Evolutionary conservation across 2,888 invertebrate species (phyloP), one percentile per base, ranked within the genome.

Genomic region (Helleia helle): DNA sequence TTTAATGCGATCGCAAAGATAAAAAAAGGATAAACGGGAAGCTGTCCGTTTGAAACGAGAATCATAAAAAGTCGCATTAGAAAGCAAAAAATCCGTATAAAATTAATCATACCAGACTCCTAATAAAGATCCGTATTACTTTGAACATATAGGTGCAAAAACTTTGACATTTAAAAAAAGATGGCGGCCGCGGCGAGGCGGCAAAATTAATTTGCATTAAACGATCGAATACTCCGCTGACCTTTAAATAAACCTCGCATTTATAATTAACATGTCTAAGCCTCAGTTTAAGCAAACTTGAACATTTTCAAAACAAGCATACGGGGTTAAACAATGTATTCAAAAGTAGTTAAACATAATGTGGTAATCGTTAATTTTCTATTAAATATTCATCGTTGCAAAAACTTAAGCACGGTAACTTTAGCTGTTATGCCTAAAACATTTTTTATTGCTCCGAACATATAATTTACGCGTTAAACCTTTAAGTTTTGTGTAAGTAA

Each of bases 231-330:
- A 28, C 17, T 31, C 27, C n/a, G 39, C 38, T 41, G 45, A 47
- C 44, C 44, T 47, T 47, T 47, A 36, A 45, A 31, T 40, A 31
- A 40, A 31, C 30, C 26, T 13, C 4, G 40, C 40, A 26, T 40
- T 40, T 40, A 37, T 31, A 34, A 34, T 30, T 31, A 24, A 39
- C 24, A 30, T 24, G 34, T 39, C 22, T 13, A 38, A 29, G 28
- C 22, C 15, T 22, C 24, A 12, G 22, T 39, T 39, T 24, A 29
- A 30, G 39, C 25, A 30, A 31, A 30, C 25, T 39, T 25, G 22
- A 9, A 30, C 9, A 34, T 22, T 34, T 34, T 22, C 34, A 34
- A 34, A 34, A 22, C 34, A 34, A 34, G 11, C 25, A 25, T 25
- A 8, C 15, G 17, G 30, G 31, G 25, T 24, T 25, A 17, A 40